Base-by-base conservation (phyloP, 2,797 vertebrate genomes). In the Antrozous pallidus region DNA sequence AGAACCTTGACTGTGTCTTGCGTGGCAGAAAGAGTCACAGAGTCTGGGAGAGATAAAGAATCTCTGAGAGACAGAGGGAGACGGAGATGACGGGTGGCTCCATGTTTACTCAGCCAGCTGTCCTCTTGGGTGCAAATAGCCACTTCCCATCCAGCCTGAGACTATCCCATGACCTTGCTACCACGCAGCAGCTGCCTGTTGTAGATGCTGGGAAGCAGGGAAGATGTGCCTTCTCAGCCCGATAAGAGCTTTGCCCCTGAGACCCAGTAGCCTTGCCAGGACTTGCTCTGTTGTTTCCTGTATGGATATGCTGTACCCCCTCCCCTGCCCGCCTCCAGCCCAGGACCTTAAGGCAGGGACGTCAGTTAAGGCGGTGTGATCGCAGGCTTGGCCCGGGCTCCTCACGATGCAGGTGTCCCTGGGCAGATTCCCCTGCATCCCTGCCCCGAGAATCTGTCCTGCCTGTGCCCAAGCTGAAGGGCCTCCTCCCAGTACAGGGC, bases 191-290 rank as follows among this genome's bases (percentile, higher is more conserved):
- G 75, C 67, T 88, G 82, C 85, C 58, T 47, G 33, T n/a, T 6
- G 6, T 12, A 31, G 70, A 63, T 56, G 36, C 86, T 70, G 56
- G 81, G 74, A 94, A 65, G 79, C 36, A 75, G 80, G 89, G 51
- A 79, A 93, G 73, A 92, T 0, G 0, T 12, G 69, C 33, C 33
- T 90, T 81, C 88, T 92, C 58, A 63, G 82, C 54, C 80, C 13
- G 51, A 47, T 84, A 74, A 95, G 74, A 84, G 81, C 36, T 88
- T 85, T 90, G 42, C 74, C 56, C 78, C 85, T 65, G 45, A 85
- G 70, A 89, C 38, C 70, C 4, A 4, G 75, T 9, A n/a, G 79
- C 79, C 69, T 89, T 79, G 61, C 47, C 61, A 16, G 26, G 63
- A 70, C 42, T 81, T 51, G 56, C 42, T 90, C 26, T 95, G 12